Base-by-base conservation (phyloP, 1,140 invertebrate genomes). In the Melipona quadrifasciata region DNA sequence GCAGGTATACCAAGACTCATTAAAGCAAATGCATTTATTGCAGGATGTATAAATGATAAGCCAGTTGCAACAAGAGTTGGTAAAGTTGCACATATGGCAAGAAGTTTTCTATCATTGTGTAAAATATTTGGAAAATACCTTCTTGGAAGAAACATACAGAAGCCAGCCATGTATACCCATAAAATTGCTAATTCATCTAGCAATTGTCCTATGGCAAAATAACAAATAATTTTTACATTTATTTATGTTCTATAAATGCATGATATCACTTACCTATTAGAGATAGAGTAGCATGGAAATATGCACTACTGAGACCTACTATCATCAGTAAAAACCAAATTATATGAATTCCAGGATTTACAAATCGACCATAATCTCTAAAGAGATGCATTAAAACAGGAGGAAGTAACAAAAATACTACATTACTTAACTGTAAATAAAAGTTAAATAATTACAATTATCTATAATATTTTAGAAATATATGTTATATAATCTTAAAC, bases 241-340 rank as follows among this genome's bases (percentile, higher is more conserved):
- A 68, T 68, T 58, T 19, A 27, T 73, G 27, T 31, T 58, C 16
- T 0, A 51, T 39, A 61, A 75, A 61, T 21, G 2, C 67, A 78
- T 53, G 21, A 65, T n/a, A 57, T 57, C 86, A 86, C 93, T 95
- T 94, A 96, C 96, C 97, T 87, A 98, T 96, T 88, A 98, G 95
- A 90, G 97, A 97, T 8, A 98, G 94, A 6, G 97, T 98, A 47
- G 97, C 97, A 95, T 98, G 97, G 92, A 98, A 98, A 92, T 98
- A 98, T 75, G 97, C 97, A 31, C 97, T 97, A 82, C 96, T 96
- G 0, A 97, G 89, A n/a, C 97, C 97, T 72, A 98, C 97, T 65
- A 97, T 95, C 93, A 97, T 97, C 58, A 98, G 91, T 78, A 98
- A 93, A 12, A 96, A 93, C 97, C 97, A 98, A 34, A 98, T 95